Conservation (phyloP, 2,888 invertebrate species). For the Hirtodrosophila alboralis region DNA sequence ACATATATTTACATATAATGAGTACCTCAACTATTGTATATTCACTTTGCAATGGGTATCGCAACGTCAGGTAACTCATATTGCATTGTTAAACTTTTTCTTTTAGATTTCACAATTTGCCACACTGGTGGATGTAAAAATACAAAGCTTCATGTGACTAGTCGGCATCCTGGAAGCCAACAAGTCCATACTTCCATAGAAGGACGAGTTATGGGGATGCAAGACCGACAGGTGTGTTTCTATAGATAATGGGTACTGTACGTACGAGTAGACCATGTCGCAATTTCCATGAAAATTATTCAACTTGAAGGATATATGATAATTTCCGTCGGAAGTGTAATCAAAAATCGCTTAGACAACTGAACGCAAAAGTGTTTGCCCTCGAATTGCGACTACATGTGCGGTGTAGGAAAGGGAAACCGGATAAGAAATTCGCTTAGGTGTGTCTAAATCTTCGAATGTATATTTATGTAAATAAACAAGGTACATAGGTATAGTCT, state of each 20-base stretch:
- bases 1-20: no score
- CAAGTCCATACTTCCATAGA: conserved; percentile 7
- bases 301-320: conserved; percentile 85
- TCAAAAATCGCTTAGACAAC: conserved; percentile 85
- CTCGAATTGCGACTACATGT: conserved; percentile 25
- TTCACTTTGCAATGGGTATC: background rate
- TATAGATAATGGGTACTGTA: conserved; percentile 20
- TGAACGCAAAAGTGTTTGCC: conserved; percentile 48
- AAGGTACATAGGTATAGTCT: background rate
- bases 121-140: background rate
- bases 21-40: no score
- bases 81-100: background rate
- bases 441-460: conserved; percentile 20
- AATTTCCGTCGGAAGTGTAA: conserved; percentile 85
- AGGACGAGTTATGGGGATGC: conserved; percentile 3
- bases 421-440: conserved; percentile 28
- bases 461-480: conserved; percentile 3
- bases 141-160: conserved; percentile 6
- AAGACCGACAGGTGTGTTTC: conserved; percentile 29
- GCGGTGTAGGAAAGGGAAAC: conserved; percentile 13
- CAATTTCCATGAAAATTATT: conserved; percentile 83
- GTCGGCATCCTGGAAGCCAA: conserved; percentile 22
- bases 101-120: background rate
- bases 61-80: background rate
- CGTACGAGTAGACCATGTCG: conserved; percentile 38